Conservation (phyloP, 2,888 invertebrate genomes). For the Callyntrura guangdongensis region DNA sequence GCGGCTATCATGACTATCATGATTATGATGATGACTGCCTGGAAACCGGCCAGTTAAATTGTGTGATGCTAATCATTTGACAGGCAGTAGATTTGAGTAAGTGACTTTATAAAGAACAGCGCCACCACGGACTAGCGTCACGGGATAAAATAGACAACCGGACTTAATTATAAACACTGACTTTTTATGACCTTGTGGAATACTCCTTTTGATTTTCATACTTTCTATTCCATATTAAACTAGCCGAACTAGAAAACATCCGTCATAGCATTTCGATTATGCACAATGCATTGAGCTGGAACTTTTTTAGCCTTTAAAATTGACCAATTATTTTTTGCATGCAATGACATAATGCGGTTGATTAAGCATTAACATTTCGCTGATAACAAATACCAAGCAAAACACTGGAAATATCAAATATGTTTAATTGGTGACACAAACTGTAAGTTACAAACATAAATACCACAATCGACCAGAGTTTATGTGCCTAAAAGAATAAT, state of each 20-base stretch:
- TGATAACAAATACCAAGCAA: too few relatives aligned
- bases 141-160: conserved; percentile 6
- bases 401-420: too few relatives aligned
- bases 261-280: background rate
- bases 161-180: conserved; percentile 54
- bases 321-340: too few relatives aligned
- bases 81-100: background rate
- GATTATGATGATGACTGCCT: background rate
- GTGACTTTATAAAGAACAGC: conserved; percentile 31
- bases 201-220: background rate
- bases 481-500: too few relatives aligned
- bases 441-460: too few relatives aligned
- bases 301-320: too few relatives aligned
- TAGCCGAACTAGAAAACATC: background rate
- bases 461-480: too few relatives aligned
- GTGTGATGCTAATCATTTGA: background rate
- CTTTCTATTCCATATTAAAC: background rate
- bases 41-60: conserved; percentile 33
- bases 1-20: background rate
- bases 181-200: conserved; percentile 48
- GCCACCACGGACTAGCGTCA: background rate
- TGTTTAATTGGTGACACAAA: too few relatives aligned
- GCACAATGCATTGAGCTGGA: background rate
- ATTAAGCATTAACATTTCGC: too few relatives aligned
- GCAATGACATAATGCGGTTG: too few relatives aligned